These are phyloP conservation scores for Tokudaia muenninki DNA, from an alignment of 2,797 vertebrate genomes.

Conservation along the genomic window DNA sequence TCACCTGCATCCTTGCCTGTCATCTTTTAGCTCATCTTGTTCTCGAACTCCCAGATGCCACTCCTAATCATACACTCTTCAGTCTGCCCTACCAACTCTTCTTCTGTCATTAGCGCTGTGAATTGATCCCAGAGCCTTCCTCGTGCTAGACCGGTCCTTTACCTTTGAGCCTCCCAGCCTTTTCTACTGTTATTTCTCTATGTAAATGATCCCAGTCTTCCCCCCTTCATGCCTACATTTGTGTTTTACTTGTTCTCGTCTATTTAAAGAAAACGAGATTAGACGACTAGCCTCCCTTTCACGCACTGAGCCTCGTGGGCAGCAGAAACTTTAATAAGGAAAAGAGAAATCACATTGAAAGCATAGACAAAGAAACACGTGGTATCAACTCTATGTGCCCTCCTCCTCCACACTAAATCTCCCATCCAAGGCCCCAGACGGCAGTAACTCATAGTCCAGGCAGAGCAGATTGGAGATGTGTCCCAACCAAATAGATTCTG, in stretches of 20 bases:
- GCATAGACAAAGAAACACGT: not conserved
- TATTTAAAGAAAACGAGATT: slow-evolving; percentile 8
- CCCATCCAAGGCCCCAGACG: not conserved
- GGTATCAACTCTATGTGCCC: not conserved
- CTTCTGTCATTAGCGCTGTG: not conserved
- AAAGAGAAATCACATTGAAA: not conserved
- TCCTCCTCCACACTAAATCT: not conserved
- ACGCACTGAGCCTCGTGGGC: not conserved
- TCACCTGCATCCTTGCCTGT: not conserved
- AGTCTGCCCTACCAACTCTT: not conserved
- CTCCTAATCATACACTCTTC: no score
- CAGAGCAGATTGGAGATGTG: not conserved
- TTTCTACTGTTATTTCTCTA: not conserved
- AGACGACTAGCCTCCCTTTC: not conserved
- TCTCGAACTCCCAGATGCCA: not conserved
- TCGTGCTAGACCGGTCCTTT: not conserved
- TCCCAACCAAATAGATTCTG: not conserved
- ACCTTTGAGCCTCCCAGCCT: not conserved
- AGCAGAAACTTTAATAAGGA: not conserved
- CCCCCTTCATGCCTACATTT: not conserved
- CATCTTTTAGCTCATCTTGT: not conserved
- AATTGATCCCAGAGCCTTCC: not conserved
- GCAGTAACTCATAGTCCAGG: not conserved
- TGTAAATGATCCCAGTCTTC: no score
- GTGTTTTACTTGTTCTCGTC: not conserved